These are phyloP conservation scores for Lasioglossum marginatum DNA, from an alignment of 2,888 invertebrate genomes.

Conservation along the genomic window DNA sequence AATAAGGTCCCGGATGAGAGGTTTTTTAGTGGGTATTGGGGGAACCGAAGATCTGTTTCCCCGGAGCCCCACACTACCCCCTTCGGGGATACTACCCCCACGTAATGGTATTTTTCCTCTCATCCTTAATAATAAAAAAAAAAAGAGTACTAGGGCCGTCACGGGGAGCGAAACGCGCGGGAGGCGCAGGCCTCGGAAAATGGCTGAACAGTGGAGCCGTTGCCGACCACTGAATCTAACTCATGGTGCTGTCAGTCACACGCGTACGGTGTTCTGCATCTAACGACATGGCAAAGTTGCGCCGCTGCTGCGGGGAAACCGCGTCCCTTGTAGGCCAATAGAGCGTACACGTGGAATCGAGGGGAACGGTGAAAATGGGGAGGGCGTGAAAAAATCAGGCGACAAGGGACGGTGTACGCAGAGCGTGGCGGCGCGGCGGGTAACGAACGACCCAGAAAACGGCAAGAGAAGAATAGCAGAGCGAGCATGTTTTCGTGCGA, in stretches of 20 bases:
- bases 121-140: no score
- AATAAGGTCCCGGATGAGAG: no score
- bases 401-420: slow-evolving; percentile 21
- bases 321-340: not conserved
- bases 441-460: slow-evolving; percentile 62
- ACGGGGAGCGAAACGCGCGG: no score
- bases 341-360: not conserved
- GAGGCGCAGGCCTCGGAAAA: no score
- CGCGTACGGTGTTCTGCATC: not conserved
- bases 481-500: slow-evolving; percentile 43
- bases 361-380: not conserved
- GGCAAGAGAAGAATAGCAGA: slow-evolving; percentile 37
- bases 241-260: slow-evolving; percentile 1
- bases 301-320: not conserved
- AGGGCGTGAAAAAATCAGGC: slow-evolving; percentile 28
- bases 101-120: no score
- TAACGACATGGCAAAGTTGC: slow-evolving; percentile 19
- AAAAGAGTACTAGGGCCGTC: no score
- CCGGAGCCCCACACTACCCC: no score
- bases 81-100: no score
- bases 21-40: no score
- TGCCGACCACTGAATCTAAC: no score
- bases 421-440: not conserved
- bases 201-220: no score
- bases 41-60: no score